Percentiles rank a stretch among this genome's conserved stretches.
Conservation (phyloP, 2,113 vertebrate species). For the Parus major region DNA sequence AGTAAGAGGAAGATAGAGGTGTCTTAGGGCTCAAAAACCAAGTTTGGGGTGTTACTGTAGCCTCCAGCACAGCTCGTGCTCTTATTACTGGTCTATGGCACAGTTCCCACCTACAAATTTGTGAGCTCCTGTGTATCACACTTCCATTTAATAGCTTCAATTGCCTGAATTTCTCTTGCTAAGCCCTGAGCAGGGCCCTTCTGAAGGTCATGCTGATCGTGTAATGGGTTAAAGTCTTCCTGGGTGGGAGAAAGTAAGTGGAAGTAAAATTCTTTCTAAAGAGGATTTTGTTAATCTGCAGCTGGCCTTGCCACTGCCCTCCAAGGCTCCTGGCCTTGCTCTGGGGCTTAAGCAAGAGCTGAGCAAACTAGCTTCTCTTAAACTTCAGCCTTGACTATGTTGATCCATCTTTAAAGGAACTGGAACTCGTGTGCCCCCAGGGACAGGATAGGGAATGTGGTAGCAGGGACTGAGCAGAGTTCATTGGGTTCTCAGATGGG, state of each 20-base stretch:
- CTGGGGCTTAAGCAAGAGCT: slow-evolving; percentile 29
- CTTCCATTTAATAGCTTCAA: background rate
- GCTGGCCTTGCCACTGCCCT: slow-evolving; percentile 50
- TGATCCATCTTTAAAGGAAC: background rate
- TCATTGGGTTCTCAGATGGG: rapidly evolving
- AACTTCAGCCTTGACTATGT: background rate
- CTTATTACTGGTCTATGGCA: background rate
- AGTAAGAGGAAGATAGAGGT: background rate
- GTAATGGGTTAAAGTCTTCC: slow-evolving; percentile 2
- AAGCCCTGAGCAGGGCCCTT: background rate
- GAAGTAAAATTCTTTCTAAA: slow-evolving; percentile 56
- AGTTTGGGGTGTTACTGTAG: background rate
- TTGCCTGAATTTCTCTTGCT: background rate
- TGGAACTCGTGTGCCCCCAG: rapidly evolving
- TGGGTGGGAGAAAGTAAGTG: slow-evolving; percentile 11
- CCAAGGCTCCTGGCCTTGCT: slow-evolving; percentile 35
- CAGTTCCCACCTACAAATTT: background rate
- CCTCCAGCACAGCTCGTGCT: rapidly evolving
- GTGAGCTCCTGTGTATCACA: background rate
- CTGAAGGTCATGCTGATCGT: slow-evolving; percentile 19
- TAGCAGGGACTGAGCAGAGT: background rate
- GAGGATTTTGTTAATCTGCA: slow-evolving; percentile 63
- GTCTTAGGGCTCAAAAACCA: background rate
- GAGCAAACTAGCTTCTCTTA: slow-evolving; percentile 27
- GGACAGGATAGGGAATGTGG: background rate